Base-by-base conservation (phyloP, 2,888 invertebrate species). In the Fragum fragum region DNA sequence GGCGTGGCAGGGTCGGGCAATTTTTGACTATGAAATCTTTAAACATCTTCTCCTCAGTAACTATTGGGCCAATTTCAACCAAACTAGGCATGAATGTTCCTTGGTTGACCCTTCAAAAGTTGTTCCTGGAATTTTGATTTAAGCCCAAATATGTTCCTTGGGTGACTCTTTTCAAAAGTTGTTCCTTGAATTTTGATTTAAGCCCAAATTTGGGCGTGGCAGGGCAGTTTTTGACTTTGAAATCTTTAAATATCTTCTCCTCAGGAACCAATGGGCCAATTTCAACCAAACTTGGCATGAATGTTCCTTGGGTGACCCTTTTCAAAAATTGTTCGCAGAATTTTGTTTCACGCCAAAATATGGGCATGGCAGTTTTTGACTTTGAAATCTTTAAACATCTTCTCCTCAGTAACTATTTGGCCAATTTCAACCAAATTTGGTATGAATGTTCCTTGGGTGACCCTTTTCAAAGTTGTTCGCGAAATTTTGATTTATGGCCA, bases 241-340 rank as follows among this genome's bases (percentile, higher is more conserved):
- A 52, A 52, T 7, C 52, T 52, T 52, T 52, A 52, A 7, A 52
- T 2, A 52, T 52, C 52, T 52, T 52, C 52, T 52, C 52, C 52
- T 52, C 52, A 2, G 6, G 14, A 52, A n/a, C 52, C 14, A 21
- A 5, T n/a, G 3, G 5, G 18, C 52, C 5, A 16, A 52, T 52
- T 52, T 21, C 52, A 52, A 52, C 14, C 3, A n/a, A 52, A 21
- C 3, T 52, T 52, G 21, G 52, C 21, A 52, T 16, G 21, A 52
- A 52, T 52, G 52, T 7, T 52, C 52, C 52, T 52, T 52, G 5
- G 52, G 52, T 52, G 52, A 52, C 52, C 52, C 52, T 52, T 16
- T 52, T n/a, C 16, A 7, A 14, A 52, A 21, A 14, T 52, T 52
- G 52, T 52, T 52, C 16, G 3, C 3, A 21, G 52, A 16, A 52